Base-by-base conservation (phyloP, 2,888 invertebrate species). In the Agrypnus murinus region DNA sequence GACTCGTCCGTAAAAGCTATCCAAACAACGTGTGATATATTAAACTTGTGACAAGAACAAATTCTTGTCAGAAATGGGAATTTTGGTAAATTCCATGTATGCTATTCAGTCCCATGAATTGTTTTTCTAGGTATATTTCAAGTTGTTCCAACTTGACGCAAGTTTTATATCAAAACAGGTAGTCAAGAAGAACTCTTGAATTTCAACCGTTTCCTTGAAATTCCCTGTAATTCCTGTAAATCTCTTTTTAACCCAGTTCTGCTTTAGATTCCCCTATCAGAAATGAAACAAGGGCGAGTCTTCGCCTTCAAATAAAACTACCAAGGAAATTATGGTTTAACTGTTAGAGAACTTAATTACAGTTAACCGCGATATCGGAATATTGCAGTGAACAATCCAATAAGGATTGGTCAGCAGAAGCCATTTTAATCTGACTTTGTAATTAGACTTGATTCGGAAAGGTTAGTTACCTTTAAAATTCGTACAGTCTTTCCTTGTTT, bases 361-460 rank as follows among this genome's bases (percentile, higher is more conserved):
- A 59, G 19, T 48, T 40, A 45, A 68, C 60, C 55, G 38, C 36
- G 38, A 69, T 69, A 63, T 65, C 58, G 60, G 69, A 68, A 57
- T 59, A 65, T 48, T 40, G 60, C 32, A 59, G 17, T 12, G 58
- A 69, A 65, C 59, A 65, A 65, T 69, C 69, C 65, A 65, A 69
- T 65, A 69, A 64, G 69, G 69, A 65, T 69, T 65, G 69, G 69
- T 69, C 69, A 69, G 69, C 65, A 53, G 65, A 65, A 69, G 38
- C 69, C 65, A 40, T 65, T 69, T 69, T 69, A 69, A 69, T 69
- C 69, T 65, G 69, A 59, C 69, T 69, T 65, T 65, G 57, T 69
- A 69, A 69, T 69, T 69, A 69, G 50, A 69, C 63, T 59, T 19
- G 17, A 48, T 32, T 53, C 63, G 36, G 43, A 12, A 25, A 64